These are phyloP conservation scores for Drosophila watanabei DNA, from an alignment of 1,140 invertebrate genomes.

Conservation along the genomic window DNA sequence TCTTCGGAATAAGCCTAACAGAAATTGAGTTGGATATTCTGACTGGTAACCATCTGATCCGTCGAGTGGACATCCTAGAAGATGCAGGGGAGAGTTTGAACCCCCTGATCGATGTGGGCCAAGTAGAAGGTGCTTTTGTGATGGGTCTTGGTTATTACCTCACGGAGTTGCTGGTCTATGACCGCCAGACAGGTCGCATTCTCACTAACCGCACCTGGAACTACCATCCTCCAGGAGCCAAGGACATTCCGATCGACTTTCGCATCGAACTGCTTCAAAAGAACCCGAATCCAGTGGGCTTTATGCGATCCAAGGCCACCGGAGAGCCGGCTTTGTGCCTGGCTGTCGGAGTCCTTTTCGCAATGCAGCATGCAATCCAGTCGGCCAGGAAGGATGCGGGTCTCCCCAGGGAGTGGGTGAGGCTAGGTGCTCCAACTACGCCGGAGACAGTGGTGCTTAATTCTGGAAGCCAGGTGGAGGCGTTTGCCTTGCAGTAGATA, in stretches of 20 bases:
- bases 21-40: slow-evolving; percentile 91
- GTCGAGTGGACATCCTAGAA: slow-evolving; percentile 90
- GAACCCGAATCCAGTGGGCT: slow-evolving; percentile 89
- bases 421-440: slow-evolving; percentile 86
- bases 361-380: slow-evolving; percentile 90
- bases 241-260: slow-evolving; percentile 94
- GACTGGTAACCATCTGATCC: slow-evolving; percentile 89
- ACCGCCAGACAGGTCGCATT: slow-evolving; percentile 88
- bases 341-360: slow-evolving; percentile 88
- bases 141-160: slow-evolving; percentile 94
- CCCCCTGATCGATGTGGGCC: slow-evolving; percentile 92
- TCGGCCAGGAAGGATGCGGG: slow-evolving; percentile 88
- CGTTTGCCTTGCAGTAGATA: slow-evolving; percentile 49
- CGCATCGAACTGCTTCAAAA: slow-evolving; percentile 91
- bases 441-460: slow-evolving; percentile 84
- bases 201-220: slow-evolving; percentile 92
- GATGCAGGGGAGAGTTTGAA: slow-evolving; percentile 91
- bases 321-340: slow-evolving; percentile 93
- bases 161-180: slow-evolving; percentile 89
- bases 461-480: slow-evolving; percentile 53
- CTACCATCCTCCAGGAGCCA: slow-evolving; percentile 92
- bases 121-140: slow-evolving; percentile 91
- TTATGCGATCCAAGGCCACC: slow-evolving; percentile 92
- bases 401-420: slow-evolving; percentile 86
- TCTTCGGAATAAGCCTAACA: slow-evolving; percentile 87